Conservation (phyloP, 2,797 vertebrate genomes). For the Spinus pinus region DNA sequence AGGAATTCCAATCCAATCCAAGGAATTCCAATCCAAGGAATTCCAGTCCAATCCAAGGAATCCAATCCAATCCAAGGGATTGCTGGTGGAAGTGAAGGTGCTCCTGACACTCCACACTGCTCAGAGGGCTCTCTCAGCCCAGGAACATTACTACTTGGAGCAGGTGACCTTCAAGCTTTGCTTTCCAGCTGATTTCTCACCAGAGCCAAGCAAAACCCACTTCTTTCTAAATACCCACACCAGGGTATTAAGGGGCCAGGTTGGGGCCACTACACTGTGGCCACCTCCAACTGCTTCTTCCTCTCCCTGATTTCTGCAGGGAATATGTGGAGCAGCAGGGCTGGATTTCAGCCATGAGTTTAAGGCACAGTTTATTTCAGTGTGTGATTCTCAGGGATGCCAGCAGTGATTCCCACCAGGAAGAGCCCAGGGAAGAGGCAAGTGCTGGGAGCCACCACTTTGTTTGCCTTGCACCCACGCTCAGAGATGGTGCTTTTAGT, state of each 20-base stretch:
- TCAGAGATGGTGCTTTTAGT: not conserved
- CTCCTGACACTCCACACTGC: not conserved
- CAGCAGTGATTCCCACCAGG: not conserved
- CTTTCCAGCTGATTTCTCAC: not conserved
- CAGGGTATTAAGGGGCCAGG: not conserved
- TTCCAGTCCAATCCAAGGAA: not conserved
- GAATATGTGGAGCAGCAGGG: not conserved
- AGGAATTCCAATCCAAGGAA: not conserved
- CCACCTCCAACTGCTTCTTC: not conserved
- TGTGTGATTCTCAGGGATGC: not conserved
- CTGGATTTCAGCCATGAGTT: not conserved
- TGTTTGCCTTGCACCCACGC: not conserved
- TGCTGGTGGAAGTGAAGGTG: not conserved
- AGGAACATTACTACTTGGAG: accelerated
- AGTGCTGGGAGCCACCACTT: accelerated
- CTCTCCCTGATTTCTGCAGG: not conserved
- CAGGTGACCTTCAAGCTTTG: not conserved
- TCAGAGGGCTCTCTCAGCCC: not conserved
- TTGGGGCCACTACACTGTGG: accelerated
- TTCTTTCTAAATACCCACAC: not conserved
- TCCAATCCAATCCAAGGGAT: not conserved
- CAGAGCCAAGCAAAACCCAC: not conserved
- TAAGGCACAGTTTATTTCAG: not conserved
- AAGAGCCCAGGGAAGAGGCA: not conserved
- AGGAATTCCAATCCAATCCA: not conserved